Evolutionary conservation across 2,113 vertebrate species (phyloP).

Genomic region (Seriola quinqueradiata): DNA sequence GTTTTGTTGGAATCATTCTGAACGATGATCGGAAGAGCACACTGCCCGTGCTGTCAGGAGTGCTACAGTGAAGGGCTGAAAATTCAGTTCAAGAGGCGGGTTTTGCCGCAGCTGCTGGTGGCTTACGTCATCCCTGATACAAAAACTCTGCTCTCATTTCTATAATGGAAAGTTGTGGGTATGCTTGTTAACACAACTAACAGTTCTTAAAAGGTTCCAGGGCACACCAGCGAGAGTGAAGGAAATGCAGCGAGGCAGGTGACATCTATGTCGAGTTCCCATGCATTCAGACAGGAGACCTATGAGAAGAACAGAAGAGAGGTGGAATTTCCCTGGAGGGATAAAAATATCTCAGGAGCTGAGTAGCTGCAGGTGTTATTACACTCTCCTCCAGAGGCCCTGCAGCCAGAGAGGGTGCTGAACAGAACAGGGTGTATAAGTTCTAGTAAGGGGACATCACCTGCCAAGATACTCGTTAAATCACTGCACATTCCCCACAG

Average conservation of each 20-base stretch:
- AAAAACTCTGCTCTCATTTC: slow-evolving; percentile 24
- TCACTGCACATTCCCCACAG: neutral
- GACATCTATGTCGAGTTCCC: slow-evolving; percentile 51
- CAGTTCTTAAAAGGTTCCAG: neutral
- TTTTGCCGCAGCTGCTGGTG: slow-evolving; percentile 32
- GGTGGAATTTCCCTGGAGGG: slow-evolving; percentile 76
- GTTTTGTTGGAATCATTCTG: slow-evolving; percentile 12
- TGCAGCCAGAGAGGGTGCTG: slow-evolving; percentile 29
- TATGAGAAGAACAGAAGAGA: slow-evolving; percentile 61
- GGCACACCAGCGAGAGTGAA: neutral
- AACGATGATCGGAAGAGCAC: slow-evolving; percentile 10
- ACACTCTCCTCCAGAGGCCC: slow-evolving; percentile 69
- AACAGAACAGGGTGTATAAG: slow-evolving; percentile 6
- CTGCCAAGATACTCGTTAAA: neutral
- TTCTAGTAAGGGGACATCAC: slow-evolving; percentile 21
- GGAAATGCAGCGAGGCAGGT: slow-evolving; percentile 33
- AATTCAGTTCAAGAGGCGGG: neutral
- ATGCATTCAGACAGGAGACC: slow-evolving; percentile 40
- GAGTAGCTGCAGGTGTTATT: slow-evolving; percentile 80
- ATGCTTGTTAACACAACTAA: neutral
- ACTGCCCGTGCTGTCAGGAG: slow-evolving; percentile 11
- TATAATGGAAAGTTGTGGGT: neutral
- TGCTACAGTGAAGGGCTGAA: slow-evolving; percentile 8
- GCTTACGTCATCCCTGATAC: neutral
- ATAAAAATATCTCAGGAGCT: slow-evolving; percentile 80